Evolutionary conservation across 2,797 vertebrate species (phyloP).

Genomic region (Myotis daubentonii): DNA sequence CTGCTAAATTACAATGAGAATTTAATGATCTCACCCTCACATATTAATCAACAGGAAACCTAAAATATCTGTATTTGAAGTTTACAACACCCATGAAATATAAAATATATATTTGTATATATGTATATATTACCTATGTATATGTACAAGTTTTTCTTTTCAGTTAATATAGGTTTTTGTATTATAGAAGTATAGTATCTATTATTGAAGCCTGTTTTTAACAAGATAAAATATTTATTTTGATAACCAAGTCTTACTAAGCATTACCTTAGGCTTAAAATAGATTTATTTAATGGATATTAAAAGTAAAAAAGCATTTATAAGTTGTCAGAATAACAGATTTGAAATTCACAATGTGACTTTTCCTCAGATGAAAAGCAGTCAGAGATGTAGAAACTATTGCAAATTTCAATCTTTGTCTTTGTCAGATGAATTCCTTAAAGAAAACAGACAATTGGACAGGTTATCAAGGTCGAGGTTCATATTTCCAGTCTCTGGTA

Average conservation of each 20-base stretch:
- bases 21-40: background rate
- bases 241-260: background rate
- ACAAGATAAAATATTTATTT: background rate
- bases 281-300: background rate
- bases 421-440: background rate
- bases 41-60: background rate
- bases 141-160: background rate
- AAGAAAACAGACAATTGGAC: background rate
- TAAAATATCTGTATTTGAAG: background rate
- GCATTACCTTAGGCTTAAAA: background rate
- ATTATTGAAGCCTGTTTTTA: constrained; percentile 3
- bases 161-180: background rate
- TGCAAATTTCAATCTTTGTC: background rate
- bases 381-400: background rate
- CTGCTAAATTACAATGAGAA: background rate
- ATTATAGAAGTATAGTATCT: background rate
- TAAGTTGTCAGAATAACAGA: background rate
- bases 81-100: background rate
- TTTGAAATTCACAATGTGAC: background rate
- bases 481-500: background rate
- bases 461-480: background rate
- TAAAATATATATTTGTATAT: background rate
- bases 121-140: background rate
- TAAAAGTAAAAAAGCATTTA: background rate
- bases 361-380: background rate